phyloP scores from a whole-genome alignment of 2,113 vertebrate genomes.

The Chascanopsetta lugubris region DNA sequence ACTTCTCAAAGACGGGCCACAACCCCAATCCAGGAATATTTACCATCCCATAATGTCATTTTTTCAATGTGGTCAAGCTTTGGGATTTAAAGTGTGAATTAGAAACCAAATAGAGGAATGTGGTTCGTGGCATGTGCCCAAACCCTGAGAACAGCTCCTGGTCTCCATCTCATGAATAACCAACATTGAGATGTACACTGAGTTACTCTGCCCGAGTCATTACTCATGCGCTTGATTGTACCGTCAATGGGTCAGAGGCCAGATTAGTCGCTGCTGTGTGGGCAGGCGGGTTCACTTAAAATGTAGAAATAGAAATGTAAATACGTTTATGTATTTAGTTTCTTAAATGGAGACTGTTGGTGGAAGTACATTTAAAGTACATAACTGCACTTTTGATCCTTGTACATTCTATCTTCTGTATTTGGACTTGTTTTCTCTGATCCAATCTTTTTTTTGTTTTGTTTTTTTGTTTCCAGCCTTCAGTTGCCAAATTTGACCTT shows the following conservation, averaged over 20 bases:
- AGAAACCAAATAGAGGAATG: conserved; percentile 39
- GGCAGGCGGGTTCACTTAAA: conserved; percentile 1
- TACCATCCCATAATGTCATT: no score
- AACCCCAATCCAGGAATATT: no score
- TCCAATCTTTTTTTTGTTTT: no score
- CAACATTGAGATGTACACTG: conserved; percentile 32
- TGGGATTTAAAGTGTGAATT: conserved; percentile 12
- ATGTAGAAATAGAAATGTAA: conserved; percentile 4
- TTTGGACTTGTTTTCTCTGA: no score
- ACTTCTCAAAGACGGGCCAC: no score
- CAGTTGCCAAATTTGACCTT: no score
- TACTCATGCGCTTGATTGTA: conserved; percentile 18
- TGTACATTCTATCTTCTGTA: background rate
- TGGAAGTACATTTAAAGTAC: background rate
- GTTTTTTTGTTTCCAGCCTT: no score
- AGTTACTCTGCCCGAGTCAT: conserved; percentile 23
- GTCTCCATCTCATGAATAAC: conserved; percentile 47
- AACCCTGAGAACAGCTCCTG: conserved; percentile 41
- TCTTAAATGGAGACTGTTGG: background rate
- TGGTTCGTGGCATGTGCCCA: conserved; percentile 46
- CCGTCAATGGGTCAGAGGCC: conserved; percentile 14
- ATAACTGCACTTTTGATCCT: background rate
- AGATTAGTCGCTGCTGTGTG: conserved; percentile 10
- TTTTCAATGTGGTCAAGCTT: conserved; percentile 36
- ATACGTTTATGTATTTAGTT: background rate